Base-by-base conservation (phyloP, 1,140 invertebrate species). In the Drosophila guanche region DNA sequence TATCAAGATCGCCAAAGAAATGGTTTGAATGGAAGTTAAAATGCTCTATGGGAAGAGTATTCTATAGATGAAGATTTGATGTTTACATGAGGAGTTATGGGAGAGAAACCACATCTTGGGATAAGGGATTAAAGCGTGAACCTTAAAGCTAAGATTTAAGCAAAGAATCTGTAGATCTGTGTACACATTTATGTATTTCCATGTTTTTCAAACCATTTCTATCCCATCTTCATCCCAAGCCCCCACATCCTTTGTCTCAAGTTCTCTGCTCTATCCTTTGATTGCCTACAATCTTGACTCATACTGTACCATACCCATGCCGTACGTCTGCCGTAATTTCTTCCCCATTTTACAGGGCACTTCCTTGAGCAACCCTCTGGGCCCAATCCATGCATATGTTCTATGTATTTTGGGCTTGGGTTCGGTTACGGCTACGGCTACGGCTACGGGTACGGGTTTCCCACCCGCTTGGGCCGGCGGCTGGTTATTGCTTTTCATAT, bases 401-500 rank as follows among this genome's bases (percentile, higher is more conserved):
- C 42, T 40, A 42, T 37, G 33, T 37, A 37, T 37, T 1, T 37
- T 37, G 29, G 3, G 29, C 8, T 4, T 33, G 29, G 20, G 20
- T 8, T 56, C 22, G 60, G 63, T 41, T 40, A 23, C 43, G 58
- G 12, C 52, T 71, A 76, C 43, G 58, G 12, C 52, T 71, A 76
- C 5, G 29, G 25, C n/a, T 12, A 48, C 14, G 60, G 50, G 41
- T 62, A 29, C 43, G 59, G 12, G 56, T 76, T 80, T 43, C 65
- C 62, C 51, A 12, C 23, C 16, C 42, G 33, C 50, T 25, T 43
- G 54, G 42, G 14, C 37, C 37, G 51, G 56, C 57, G 51, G 47
- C 27, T 73, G 61, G 73, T 76, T 85, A 85, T 85, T 85, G 83
- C 81, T 86, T 81, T 80, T 77, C 77, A 84, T 80, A 86, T 80